Evolutionary conservation across 2,888 invertebrate species (phyloP).

Genomic region (Drosophila buzzatii): DNA sequence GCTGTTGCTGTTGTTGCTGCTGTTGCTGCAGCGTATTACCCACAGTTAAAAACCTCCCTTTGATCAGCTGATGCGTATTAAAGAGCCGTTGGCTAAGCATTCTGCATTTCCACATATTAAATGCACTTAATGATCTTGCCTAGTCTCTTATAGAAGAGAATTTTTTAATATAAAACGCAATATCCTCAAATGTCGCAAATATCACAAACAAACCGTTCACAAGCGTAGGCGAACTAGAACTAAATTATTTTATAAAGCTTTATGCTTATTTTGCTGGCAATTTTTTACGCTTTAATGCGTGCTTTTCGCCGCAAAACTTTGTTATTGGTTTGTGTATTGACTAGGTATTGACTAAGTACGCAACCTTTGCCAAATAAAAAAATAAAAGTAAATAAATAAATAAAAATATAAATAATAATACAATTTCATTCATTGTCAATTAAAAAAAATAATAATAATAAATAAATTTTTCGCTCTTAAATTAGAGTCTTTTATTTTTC

Average conservation of each 20-base stretch:
- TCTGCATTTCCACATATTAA: slow-evolving; percentile 40
- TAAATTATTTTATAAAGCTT: slow-evolving; percentile 8
- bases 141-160: no score
- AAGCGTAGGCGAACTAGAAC: slow-evolving; percentile 26
- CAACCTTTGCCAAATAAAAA: no score
- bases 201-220: slow-evolving; percentile 33
- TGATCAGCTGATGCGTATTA: slow-evolving; percentile 46
- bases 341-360: not conserved
- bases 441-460: no score
- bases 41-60: slow-evolving; percentile 29
- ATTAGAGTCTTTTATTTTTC: no score
- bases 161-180: not conserved
- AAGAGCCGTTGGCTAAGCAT: not conserved
- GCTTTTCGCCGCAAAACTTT: slow-evolving; percentile 22
- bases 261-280: not conserved
- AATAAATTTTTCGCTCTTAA: no score
- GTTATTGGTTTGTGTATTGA: slow-evolving; percentile 17
- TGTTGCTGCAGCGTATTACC: slow-evolving; percentile 51
- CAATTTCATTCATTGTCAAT: no score
- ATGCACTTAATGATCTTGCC: not conserved
- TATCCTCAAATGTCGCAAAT: not conserved
- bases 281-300: not conserved
- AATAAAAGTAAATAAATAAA: no score
- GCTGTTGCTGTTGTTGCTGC: slow-evolving; percentile 67
- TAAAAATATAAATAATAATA: no score